phyloP scores from a whole-genome alignment of 1,140 invertebrate species.

The Andrena cerasifolii region DNA sequence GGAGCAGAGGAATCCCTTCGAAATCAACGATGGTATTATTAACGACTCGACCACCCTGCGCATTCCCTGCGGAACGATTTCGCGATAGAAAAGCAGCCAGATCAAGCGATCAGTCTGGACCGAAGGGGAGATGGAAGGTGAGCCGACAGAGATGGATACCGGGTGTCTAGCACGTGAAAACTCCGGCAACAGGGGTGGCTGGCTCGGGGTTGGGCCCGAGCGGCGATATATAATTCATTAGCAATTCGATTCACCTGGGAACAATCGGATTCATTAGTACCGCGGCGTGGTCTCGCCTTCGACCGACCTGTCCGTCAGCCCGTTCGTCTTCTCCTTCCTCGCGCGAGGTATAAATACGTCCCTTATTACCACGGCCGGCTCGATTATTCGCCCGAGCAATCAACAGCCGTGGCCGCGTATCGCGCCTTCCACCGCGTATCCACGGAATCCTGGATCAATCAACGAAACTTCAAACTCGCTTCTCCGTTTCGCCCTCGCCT shows the following conservation, averaged over 20 bases:
- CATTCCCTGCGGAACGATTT: conserved; percentile 66
- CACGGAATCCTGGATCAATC: conserved; percentile 59
- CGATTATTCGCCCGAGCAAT: conserved; percentile 70
- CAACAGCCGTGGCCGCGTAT: conserved; percentile 54
- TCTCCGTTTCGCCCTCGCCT: conserved; percentile 25
- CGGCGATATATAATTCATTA: conserved; percentile 78
- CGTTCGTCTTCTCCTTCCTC: conserved; percentile 51
- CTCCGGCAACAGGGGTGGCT: conserved; percentile 26
- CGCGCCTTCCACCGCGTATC: conserved; percentile 43
- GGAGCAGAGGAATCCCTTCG: neutral
- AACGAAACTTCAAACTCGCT: conserved; percentile 38
- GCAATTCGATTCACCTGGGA: conserved; percentile 78
- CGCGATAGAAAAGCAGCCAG: conserved; percentile 38
- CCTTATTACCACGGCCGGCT: conserved; percentile 64
- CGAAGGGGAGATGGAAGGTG: conserved; percentile 45
- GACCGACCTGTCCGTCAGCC: conserved; percentile 55
- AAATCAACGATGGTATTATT: conserved; percentile 46
- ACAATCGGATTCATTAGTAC: conserved; percentile 78
- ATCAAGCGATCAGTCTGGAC: conserved; percentile 22
- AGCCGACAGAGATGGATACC: conserved; percentile 67
- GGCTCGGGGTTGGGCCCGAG: conserved; percentile 10
- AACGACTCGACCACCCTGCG: conserved; percentile 24
- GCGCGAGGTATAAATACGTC: conserved; percentile 68
- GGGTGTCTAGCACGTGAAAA: conserved; percentile 46
- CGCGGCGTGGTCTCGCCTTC: conserved; percentile 50